Evolutionary conservation across 92 coral and sea anemone genomes (phyloP).

Genomic region (Palythoa grandiflora): DNA sequence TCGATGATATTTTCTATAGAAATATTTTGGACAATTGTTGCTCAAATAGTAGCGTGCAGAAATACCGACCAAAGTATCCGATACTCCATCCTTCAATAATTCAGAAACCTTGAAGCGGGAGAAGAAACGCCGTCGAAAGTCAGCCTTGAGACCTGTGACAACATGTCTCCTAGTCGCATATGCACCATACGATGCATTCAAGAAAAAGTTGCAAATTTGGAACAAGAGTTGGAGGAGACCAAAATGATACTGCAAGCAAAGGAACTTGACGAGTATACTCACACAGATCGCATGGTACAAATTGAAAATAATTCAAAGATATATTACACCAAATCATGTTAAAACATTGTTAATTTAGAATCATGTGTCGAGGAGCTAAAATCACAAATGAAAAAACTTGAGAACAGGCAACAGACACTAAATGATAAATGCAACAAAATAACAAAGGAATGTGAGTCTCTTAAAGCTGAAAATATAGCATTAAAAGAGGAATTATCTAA

Average conservation of each 20-base stretch:
- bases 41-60: background rate
- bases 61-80: background rate
- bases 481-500: constrained; percentile 2
- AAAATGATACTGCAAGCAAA: constrained; percentile 6
- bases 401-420: constrained; percentile 17
- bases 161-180: constrained; percentile 5
- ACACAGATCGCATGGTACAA: constrained; percentile 13
- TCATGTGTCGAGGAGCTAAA: background rate
- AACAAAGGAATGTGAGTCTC: constrained; percentile 23
- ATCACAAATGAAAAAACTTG: constrained; percentile 24
- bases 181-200: constrained; percentile 16
- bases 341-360: background rate
- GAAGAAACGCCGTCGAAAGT: constrained; percentile 2
- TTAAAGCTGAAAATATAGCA: constrained; percentile 15
- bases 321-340: background rate
- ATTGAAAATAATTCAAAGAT: constrained; percentile 13
- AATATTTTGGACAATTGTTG: background rate
- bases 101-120: constrained; percentile 5
- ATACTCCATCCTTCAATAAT: background rate
- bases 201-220: constrained; percentile 11
- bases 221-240: background rate
- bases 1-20: background rate
- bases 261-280: constrained; percentile 8
- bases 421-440: constrained; percentile 32
- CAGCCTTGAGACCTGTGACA: background rate